Base-by-base conservation (phyloP, 2,113 vertebrate species). In the Apodemus sylvaticus region DNA sequence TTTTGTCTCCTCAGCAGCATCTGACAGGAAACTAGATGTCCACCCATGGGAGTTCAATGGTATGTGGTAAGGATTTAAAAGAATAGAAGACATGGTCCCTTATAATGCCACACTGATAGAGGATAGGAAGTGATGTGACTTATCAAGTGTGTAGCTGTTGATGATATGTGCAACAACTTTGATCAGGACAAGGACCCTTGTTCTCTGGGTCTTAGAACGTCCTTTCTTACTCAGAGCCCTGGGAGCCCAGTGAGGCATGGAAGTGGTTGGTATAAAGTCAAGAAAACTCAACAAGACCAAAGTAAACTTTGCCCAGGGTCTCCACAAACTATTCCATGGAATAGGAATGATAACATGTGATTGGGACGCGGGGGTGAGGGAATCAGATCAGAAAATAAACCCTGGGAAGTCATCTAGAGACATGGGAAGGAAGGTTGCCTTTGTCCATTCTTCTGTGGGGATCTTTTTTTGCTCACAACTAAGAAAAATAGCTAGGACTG, bases 401-500 rank as follows among this genome's bases (percentile, higher is more conserved):
- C 45, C 90, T 55, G n/a, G 10, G 66, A 90, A 58, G 6, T 55
- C 68, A 71, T 45, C 3, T 17, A 10, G 36, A 55, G 90, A 31
- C 13, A 11, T 26, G 5, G 51, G 55, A 29, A n/a, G 89, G 26
- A 36, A 86, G n/a, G 39, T 4, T n/a, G 3, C 5, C 51, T 71
- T 68, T 34, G 10, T 51, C 10, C 9, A 86, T 79, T 48, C n/a
- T 66, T 39, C 93, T 13, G 20, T 12, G 4, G 4, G 20, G 24
- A 4, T 86, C 24, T 90, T 77, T 70, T 74, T 39, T 55, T 55
- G 68, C 64, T 90, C 14, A 4, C 71, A 19, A 45, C 45, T 71
- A 34, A 86, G 42, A 97, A 94, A 89, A 89, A 96, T 76, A 90
- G 24, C 68, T 85, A 88, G 81, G 60, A 86, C 74, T 29, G 89